Evolutionary conservation across 1,140 invertebrate species (phyloP).

Genomic region (Caligus rogercresseyi): DNA sequence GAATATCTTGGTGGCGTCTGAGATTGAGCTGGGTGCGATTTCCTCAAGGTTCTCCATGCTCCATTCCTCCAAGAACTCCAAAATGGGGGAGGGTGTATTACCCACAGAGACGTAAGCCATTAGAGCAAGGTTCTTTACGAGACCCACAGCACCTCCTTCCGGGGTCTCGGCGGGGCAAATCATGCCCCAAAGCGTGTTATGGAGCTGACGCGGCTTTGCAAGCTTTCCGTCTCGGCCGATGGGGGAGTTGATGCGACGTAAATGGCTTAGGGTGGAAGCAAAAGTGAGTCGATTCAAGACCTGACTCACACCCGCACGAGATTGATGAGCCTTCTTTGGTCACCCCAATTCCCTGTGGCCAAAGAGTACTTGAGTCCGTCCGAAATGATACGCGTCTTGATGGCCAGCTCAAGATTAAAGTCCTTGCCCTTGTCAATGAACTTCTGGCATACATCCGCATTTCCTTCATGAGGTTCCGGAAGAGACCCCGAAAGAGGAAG

Average conservation of each 20-base stretch:
- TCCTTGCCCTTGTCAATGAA: conserved; percentile 96
- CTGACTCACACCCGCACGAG: conserved; percentile 76
- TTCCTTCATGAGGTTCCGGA: conserved; percentile 85
- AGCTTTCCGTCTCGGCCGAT: conserved; percentile 96
- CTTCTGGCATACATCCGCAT: conserved; percentile 96
- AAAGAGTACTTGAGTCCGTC: conserved; percentile 88
- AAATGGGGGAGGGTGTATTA: conserved; percentile 88
- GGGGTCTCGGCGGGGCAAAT: conserved; percentile 98
- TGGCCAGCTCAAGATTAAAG: conserved; percentile 89
- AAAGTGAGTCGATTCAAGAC: conserved; percentile 91
- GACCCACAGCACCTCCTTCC: conserved; percentile 70
- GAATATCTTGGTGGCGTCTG: conserved; percentile 60
- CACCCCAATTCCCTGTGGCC: conserved; percentile 98
- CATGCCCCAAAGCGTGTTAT: conserved; percentile 98
- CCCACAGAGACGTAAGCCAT: conserved; percentile 99
- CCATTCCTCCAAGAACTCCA: conserved; percentile 99
- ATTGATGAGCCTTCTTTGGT: conserved; percentile 99
- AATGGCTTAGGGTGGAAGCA: conserved; percentile 91
- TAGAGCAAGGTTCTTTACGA: conserved; percentile 93
- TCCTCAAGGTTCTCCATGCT: conserved; percentile 99
- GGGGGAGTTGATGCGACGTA: conserved; percentile 89
- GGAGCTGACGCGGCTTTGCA: conserved; percentile 89
- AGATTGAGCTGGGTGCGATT: conserved; percentile 84
- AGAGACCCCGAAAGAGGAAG: conserved; percentile 81
- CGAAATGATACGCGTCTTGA: conserved; percentile 93